These are phyloP conservation scores for Sylvicola fuscatus DNA, from an alignment of 2,888 invertebrate genomes.

Conservation along the genomic window DNA sequence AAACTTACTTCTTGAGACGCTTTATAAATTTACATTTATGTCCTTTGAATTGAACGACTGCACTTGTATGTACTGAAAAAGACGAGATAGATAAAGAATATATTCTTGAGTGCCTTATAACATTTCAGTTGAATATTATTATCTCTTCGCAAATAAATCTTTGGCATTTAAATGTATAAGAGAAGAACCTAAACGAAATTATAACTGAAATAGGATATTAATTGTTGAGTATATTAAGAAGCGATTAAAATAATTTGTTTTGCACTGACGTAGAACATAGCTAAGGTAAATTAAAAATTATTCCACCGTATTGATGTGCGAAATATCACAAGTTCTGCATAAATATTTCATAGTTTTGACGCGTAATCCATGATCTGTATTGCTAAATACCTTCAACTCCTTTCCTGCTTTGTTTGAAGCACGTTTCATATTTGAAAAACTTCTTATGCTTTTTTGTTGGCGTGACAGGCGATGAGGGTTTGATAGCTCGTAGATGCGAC, in stretches of 20 bases:
- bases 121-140: no score
- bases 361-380: not conserved
- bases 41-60: no score
- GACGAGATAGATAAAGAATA: no score
- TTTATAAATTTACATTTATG: no score
- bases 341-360: not conserved
- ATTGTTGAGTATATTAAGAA: no score
- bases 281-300: not conserved
- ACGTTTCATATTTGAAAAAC: not conserved
- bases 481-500: no score
- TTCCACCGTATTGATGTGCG: not conserved
- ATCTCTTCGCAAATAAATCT: no score
- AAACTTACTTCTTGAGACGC: no score
- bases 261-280: not conserved
- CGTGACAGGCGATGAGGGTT: no score
- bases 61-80: no score
- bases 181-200: not conserved
- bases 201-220: not conserved
- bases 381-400: not conserved
- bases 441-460: not conserved
- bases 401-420: not conserved
- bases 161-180: no score
- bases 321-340: not conserved
- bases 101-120: no score
- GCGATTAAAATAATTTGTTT: not conserved